Evolutionary conservation across 2,113 vertebrate species (phyloP).

Genomic region (Cavia aperea): DNA sequence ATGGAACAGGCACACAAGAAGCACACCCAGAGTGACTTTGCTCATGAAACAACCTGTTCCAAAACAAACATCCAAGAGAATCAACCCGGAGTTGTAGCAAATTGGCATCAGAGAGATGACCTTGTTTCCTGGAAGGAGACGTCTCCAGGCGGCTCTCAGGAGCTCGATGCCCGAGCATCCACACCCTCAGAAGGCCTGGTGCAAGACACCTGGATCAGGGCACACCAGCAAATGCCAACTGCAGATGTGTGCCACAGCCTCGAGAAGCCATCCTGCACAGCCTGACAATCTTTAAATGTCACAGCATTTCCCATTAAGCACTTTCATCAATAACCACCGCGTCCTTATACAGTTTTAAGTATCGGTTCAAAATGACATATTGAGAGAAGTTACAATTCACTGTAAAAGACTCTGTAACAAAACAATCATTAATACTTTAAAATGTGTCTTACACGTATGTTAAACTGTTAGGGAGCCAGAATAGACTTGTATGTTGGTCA

Average conservation of each 20-base stretch:
- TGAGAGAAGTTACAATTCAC: constrained; percentile 12
- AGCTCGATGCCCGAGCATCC: neutral
- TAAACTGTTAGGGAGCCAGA: neutral
- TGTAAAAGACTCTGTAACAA: neutral
- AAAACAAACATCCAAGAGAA: constrained; percentile 2
- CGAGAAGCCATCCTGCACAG: constrained; percentile 1
- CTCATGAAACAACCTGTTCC: neutral
- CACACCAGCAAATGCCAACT: neutral
- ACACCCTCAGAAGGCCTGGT: neutral
- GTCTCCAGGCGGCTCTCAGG: neutral
- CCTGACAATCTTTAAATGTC: constrained; percentile 38
- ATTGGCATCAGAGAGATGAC: neutral
- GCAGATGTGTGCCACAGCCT: neutral
- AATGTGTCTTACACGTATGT: neutral
- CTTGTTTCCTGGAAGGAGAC: neutral
- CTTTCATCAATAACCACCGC: constrained; percentile 29
- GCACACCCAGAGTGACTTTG: neutral
- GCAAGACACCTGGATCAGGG: neutral
- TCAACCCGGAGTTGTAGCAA: neutral
- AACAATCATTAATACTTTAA: neutral
- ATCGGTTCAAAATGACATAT: constrained; percentile 38
- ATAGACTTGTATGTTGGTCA: neutral
- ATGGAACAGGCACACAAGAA: neutral
- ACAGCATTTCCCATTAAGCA: neutral
- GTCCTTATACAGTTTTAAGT: constrained; percentile 5